Percentiles rank a stretch among this genome's conserved stretches.
Evolutionary conservation across 2,113 vertebrate genomes (phyloP).

Genomic region (Meriones unguiculatus): DNA sequence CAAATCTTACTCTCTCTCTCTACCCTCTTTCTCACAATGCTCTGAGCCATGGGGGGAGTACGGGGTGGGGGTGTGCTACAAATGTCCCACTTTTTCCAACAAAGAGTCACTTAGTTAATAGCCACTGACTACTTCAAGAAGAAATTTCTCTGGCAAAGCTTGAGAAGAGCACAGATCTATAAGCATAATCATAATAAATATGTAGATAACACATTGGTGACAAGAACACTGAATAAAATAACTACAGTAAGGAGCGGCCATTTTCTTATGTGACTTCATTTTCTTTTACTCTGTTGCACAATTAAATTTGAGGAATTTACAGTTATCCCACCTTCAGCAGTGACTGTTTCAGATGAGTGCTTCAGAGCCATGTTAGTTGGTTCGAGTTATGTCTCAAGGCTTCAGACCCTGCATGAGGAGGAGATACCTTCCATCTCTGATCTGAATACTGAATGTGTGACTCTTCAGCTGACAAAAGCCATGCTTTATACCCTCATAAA

Average conservation of each 20-base stretch:
- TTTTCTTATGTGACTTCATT: not conserved
- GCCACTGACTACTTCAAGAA: not conserved
- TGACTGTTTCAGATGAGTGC: not conserved
- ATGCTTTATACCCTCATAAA: not conserved
- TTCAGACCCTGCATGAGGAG: not conserved
- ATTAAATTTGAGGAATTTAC: not conserved
- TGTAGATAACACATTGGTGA: not conserved
- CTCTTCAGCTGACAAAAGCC: not conserved
- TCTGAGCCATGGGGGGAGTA: not conserved
- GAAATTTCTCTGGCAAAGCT: not conserved
- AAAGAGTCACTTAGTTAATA: not conserved
- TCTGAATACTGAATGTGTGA: not conserved
- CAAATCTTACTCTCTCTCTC: not conserved
- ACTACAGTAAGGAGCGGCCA: not conserved
- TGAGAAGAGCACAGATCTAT: not conserved
- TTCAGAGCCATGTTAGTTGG: not conserved
- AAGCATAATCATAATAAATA: not conserved
- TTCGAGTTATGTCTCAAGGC: not conserved
- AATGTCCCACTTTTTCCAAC: not conserved
- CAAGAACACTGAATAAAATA: not conserved
- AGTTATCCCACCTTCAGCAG: not conserved
- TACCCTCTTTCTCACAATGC: not conserved
- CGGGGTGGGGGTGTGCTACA: not conserved
- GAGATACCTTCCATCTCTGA: not conserved
- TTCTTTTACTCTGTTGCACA: not conserved